Conservation (phyloP, 64 coral and sea anemone genomes). For the Montipora capricornis region DNA sequence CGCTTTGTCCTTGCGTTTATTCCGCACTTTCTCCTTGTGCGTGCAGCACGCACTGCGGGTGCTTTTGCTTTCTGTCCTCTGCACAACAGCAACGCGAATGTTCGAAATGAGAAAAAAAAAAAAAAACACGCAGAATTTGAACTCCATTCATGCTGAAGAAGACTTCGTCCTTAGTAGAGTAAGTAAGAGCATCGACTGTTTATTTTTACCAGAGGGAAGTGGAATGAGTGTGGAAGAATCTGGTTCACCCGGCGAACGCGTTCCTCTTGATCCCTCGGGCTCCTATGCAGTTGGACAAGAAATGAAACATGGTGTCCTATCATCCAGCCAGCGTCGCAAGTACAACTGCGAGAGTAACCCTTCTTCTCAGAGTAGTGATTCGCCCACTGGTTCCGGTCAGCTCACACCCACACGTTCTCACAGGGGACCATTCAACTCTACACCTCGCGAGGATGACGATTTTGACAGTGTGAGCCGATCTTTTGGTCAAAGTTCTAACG, state of each 20-base stretch:
- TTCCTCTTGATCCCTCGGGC: conserved; percentile 30
- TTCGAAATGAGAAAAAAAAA: too few relatives aligned
- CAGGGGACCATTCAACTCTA: conserved; percentile 37
- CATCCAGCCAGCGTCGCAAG: conserved; percentile 48
- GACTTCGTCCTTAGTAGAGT: too few relatives aligned
- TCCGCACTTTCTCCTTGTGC: too few relatives aligned
- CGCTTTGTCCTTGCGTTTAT: neutral
- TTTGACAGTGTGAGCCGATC: conserved; percentile 74
- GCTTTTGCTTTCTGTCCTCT: neutral
- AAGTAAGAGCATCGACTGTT: neutral
- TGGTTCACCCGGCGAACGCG: conserved; percentile 41
- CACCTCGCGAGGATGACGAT: conserved; percentile 56
- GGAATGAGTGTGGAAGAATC: conserved; percentile 41
- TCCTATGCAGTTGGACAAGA: conserved; percentile 37
- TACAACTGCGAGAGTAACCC: conserved; percentile 43
- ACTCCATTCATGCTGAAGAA: too few relatives aligned
- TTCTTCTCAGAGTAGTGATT: conserved; percentile 63
- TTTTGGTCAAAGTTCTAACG: conserved; percentile 67
- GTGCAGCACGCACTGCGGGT: neutral
- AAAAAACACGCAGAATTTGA: too few relatives aligned
- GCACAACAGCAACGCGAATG: too few relatives aligned
- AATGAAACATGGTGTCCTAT: neutral
- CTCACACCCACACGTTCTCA: conserved; percentile 49
- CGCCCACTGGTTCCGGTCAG: conserved; percentile 47
- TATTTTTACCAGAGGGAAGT: conserved; percentile 31